Evolutionary conservation across 2,797 vertebrate species (phyloP).

Genomic region (Molossus alvarezi): DNA sequence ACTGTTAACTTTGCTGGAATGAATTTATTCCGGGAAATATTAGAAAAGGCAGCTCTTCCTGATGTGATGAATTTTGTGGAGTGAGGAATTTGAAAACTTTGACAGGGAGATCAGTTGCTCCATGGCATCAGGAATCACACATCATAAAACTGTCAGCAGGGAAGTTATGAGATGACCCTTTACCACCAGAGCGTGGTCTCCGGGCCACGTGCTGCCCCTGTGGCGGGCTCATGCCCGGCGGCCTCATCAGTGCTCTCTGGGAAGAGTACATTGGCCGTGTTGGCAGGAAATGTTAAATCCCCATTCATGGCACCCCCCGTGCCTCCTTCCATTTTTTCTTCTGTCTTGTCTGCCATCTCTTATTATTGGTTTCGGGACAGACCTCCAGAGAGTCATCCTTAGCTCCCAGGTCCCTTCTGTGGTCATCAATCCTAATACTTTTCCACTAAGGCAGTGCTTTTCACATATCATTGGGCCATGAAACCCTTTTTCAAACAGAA

Average conservation of each 20-base stretch:
- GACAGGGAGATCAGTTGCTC: background rate
- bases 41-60: background rate
- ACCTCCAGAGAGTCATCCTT: conserved; percentile 12
- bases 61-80: conserved; percentile 4
- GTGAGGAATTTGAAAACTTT: conserved; percentile 53
- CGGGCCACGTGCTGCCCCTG: background rate
- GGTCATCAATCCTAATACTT: background rate
- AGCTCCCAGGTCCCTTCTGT: background rate
- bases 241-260: too few species aligned
- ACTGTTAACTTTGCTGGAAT: conserved; percentile 41
- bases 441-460: background rate
- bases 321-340: background rate
- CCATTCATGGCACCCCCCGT: rapidly evolving
- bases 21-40: conserved; percentile 49
- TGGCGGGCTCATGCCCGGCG: background rate
- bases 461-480: background rate
- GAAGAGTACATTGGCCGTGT: background rate
- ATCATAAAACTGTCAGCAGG: background rate
- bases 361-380: background rate
- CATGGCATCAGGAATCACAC: conserved; percentile 30
- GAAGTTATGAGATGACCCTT: background rate
- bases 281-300: background rate
- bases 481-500: conserved; percentile 25
- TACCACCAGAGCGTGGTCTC: background rate
- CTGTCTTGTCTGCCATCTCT: background rate